Evolutionary conservation across 2,113 vertebrate genomes (phyloP).

Genomic region (Grantiella picta): DNA sequence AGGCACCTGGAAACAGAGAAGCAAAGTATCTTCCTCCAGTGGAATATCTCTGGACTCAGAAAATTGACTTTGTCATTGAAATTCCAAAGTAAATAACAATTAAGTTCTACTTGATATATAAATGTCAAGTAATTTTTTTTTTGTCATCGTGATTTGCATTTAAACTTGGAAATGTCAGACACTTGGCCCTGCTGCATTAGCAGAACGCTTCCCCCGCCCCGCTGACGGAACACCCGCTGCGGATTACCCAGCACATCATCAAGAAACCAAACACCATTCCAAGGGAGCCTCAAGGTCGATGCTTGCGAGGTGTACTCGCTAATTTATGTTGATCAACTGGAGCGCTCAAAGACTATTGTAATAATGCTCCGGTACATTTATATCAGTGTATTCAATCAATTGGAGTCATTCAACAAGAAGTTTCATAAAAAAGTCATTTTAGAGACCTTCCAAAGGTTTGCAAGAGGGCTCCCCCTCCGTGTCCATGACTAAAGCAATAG

Average conservation of each 20-base stretch:
- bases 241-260: neutral
- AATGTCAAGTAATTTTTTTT: constrained; percentile 23
- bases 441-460: neutral
- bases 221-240: neutral
- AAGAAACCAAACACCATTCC: constrained; percentile 15
- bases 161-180: constrained; percentile 23
- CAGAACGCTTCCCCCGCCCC: neutral
- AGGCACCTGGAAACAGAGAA: neutral
- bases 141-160: neutral
- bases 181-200: neutral
- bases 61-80: neutral
- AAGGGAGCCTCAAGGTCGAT: constrained; percentile 34
- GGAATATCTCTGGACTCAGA: neutral
- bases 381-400: neutral
- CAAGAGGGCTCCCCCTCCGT: neutral
- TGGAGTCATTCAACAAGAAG: neutral
- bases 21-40: neutral
- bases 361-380: neutral
- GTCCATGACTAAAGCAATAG: neutral
- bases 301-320: neutral
- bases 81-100: constrained; percentile 7
- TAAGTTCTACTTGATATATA: constrained; percentile 31
- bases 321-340: constrained; percentile 47
- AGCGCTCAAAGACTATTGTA: neutral
- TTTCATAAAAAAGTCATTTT: neutral